Base-by-base conservation (phyloP, 1,140 invertebrate species). In the Homarus americanus region DNA sequence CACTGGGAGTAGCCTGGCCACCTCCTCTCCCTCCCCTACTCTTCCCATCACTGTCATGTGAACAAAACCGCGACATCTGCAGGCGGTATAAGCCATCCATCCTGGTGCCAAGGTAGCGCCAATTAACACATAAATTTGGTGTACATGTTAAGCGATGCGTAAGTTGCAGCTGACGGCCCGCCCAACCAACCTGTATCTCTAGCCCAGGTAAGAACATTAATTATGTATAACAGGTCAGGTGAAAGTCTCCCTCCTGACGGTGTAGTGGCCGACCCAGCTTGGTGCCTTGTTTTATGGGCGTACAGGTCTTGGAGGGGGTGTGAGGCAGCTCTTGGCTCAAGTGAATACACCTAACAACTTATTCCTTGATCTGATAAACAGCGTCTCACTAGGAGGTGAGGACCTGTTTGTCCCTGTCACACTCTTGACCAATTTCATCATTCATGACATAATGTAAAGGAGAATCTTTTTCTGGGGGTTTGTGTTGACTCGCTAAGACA, bases 331-430 rank as follows among this genome's bases (percentile, higher is more conserved):
- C 24, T 58, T 24, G 24, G 20, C n/a, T n/a, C n/a, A 7, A 12
- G 44, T 49, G 5, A 12, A 49, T 49, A 49, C 44, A 5, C 12
- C 53, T 58, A 58, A 58, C 53, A 58, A 69, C 63, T 69, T 69
- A 69, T 24, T 28, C 63, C 63, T 4, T 24, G n/a, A 69, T 69
- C n/a, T 69, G 63, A 69, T 69, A 69, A 69, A 69, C n/a, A 69
- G 5, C 2, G 63, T 32, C 63, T 32, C 63, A 69, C n/a, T 69
- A 28, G 63, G 63, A 9, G 28, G 28, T 28, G 7, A 32, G n/a
- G 28, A 28, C n/a, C 63, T 69, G n/a, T 69, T 69, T 12, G n/a
- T 69, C 1, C 32, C 28, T 10, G 63, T 69, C 63, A 69, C n/a
- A 69, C 63, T 24, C 53, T 20, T 28, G 28, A 32, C 63, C n/a